A percentile compares a stretch with the other conserved stretches of the same genome.
phyloP scores from a whole-genome alignment of 2,888 invertebrate genomes.

The Tipula helvola region DNA sequence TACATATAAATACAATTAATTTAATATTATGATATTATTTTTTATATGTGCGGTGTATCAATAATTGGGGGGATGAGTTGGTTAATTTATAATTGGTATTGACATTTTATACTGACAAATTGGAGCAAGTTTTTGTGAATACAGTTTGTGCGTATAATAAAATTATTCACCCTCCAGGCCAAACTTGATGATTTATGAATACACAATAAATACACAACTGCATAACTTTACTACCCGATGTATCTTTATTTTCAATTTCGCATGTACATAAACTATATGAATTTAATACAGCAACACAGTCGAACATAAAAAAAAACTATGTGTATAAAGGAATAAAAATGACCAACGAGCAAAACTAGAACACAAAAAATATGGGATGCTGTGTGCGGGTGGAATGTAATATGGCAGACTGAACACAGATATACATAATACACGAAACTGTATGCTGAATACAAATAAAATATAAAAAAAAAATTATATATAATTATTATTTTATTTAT shows the following conservation, averaged over 20 bases:
- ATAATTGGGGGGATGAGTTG: not conserved
- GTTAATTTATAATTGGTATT: not conserved
- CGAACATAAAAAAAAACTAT: not conserved
- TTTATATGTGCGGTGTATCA: not conserved
- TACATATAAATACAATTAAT: not conserved
- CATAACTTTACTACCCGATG: not conserved
- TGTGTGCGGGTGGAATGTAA: not conserved
- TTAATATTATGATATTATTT: not conserved
- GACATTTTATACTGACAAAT: not conserved
- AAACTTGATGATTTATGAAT: not conserved
- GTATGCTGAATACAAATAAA: not conserved
- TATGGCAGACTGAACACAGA: not conserved
- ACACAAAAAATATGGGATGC: not conserved
- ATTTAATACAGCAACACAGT: not conserved
- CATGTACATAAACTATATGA: not conserved
- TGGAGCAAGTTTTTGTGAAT: not conserved
- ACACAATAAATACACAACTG: not conserved
- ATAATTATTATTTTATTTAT: not conserved
- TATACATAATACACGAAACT: not conserved
- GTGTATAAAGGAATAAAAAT: not conserved
- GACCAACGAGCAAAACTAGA: not conserved
- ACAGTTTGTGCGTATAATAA: not conserved
- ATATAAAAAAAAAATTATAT: not conserved
- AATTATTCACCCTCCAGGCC: not conserved
- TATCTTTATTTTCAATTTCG: not conserved